phyloP scores from a whole-genome alignment of 2,113 vertebrate species.

The Calypte anna region DNA sequence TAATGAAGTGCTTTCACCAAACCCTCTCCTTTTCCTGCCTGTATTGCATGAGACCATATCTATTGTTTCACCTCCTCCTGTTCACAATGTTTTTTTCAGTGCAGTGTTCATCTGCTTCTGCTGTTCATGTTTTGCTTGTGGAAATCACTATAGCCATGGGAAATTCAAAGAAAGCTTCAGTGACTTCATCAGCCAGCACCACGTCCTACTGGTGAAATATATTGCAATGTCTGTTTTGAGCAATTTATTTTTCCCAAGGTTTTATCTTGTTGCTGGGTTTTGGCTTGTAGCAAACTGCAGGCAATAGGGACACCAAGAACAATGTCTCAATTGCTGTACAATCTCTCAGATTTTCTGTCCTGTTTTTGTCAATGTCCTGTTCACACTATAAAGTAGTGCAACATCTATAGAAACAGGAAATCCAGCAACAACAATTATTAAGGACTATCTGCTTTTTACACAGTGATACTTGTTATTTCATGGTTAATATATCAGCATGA shows the following conservation, averaged over 20 bases:
- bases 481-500: background rate
- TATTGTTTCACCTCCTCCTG: background rate
- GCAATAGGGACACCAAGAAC: background rate
- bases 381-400: background rate
- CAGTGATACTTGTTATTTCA: background rate
- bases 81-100: background rate
- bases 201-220: background rate
- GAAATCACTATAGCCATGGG: background rate
- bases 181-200: background rate
- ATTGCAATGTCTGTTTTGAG: background rate
- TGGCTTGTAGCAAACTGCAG: background rate
- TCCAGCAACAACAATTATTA: background rate
- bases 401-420: background rate
- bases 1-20: background rate
- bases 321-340: background rate
- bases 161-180: background rate
- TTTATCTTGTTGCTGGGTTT: background rate
- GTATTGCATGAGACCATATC: background rate
- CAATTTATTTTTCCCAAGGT: background rate
- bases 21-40: background rate
- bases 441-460: background rate
- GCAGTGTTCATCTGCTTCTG: background rate
- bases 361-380: background rate
- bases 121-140: background rate
- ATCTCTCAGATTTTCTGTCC: accelerated